Conservation (phyloP, 2,888 invertebrate genomes). For the Boloria euphrosyne region DNA sequence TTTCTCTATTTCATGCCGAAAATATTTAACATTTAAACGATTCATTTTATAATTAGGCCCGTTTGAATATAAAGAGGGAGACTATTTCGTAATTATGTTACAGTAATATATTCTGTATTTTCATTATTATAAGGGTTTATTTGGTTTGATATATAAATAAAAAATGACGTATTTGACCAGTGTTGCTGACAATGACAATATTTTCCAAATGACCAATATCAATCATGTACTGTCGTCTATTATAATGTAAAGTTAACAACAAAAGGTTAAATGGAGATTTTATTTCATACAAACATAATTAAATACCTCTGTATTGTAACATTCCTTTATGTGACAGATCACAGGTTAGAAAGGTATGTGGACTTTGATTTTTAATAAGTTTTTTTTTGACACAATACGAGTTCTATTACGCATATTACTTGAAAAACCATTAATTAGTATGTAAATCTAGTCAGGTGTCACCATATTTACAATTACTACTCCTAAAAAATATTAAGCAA, state of each 20-base stretch:
- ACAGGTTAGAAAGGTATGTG: not conserved
- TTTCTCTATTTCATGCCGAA: slow-evolving; percentile 73
- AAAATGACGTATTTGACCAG: slow-evolving; percentile 39
- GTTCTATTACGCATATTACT: no score
- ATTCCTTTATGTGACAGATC: slow-evolving; percentile 6
- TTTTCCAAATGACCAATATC: slow-evolving; percentile 72
- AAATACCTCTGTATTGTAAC: not conserved
- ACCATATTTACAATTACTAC: no score
- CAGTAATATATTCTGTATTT: no score
- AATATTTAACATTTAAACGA: slow-evolving; percentile 79
- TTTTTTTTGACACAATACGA: no score
- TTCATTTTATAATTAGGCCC: slow-evolving; percentile 80
- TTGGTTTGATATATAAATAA: not conserved
- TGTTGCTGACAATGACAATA: slow-evolving; percentile 62
- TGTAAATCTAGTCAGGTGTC: no score
- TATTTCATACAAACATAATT: slow-evolving; percentile 1
- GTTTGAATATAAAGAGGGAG: slow-evolving; percentile 54
- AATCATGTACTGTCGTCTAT: slow-evolving; percentile 72
- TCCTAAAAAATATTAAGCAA: no score
- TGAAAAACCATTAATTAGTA: no score
- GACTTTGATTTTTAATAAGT: no score
- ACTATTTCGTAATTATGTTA: no score
- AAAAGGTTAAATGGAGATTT: slow-evolving; percentile 4
- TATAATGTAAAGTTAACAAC: slow-evolving; percentile 37
- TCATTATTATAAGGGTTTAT: slow-evolving; percentile 44